Percentiles rank a stretch among this genome's conserved stretches.
Evolutionary conservation across 2,797 vertebrate species (phyloP).

Genomic region (Chelon labrosus): DNA sequence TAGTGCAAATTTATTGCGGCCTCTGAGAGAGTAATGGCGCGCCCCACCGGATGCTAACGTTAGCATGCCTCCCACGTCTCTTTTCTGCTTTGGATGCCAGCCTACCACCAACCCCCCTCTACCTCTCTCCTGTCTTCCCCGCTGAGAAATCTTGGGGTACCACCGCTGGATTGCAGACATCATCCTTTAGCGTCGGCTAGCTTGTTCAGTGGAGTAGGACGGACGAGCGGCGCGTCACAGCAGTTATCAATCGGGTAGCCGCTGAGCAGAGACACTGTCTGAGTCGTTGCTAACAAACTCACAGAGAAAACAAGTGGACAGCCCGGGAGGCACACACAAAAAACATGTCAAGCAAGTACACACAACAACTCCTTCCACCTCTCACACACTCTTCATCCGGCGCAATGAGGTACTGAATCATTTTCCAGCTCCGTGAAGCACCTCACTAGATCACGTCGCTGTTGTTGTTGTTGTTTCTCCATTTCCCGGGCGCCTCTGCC

Average conservation of each 20-base stretch:
- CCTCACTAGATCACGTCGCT: constrained; percentile 53
- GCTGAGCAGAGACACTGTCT: background rate
- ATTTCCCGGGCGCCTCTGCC: constrained; percentile 49
- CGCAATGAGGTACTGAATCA: constrained; percentile 55
- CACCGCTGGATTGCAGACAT: constrained; percentile 68
- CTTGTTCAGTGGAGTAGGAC: constrained; percentile 43
- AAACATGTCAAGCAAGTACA: constrained; percentile 4
- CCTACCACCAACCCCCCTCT: constrained; percentile 40
- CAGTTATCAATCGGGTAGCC: constrained; percentile 48
- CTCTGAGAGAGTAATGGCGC: constrained; percentile 65
- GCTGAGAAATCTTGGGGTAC: constrained; percentile 69
- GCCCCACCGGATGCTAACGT: constrained; percentile 58
- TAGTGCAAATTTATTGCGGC: constrained; percentile 66
- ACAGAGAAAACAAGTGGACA: background rate
- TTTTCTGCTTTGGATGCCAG: constrained; percentile 59
- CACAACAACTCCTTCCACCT: constrained; percentile 13
- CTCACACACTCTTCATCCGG: constrained; percentile 20
- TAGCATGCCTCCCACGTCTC: constrained; percentile 70
- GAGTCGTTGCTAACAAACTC: constrained; percentile 18
- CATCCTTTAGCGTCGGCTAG: constrained; percentile 67
- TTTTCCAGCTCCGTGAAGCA: constrained; percentile 59
- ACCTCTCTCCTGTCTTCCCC: constrained; percentile 56
- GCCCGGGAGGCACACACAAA: background rate
- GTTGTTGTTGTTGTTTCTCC: constrained; percentile 40
- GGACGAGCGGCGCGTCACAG: constrained; percentile 54